Percentiles rank a stretch among this genome's conserved stretches.
Conservation (phyloP, 2,888 invertebrate species). For the Nymphalis polychloros region DNA sequence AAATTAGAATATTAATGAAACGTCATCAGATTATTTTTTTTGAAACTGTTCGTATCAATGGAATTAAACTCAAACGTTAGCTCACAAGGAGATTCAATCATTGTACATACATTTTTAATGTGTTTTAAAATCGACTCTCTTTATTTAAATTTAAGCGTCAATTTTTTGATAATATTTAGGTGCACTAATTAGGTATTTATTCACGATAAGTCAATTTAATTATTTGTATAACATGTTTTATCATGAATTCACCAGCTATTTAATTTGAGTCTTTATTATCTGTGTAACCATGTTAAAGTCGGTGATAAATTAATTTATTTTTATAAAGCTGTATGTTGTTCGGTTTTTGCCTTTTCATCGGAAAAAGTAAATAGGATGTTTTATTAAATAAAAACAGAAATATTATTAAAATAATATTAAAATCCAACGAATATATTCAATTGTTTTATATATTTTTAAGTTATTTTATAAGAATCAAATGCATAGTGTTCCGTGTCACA, state of each 20-base stretch:
- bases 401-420: too few relatives aligned
- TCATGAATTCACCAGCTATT: slow-evolving; percentile 20
- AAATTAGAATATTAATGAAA: too few relatives aligned
- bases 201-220: slow-evolving; percentile 42
- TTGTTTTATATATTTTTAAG: too few relatives aligned
- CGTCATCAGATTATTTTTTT: too few relatives aligned
- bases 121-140: slow-evolving; percentile 35
- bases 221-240: slow-evolving; percentile 41
- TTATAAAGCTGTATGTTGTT: neutral
- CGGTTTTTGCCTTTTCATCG: neutral
- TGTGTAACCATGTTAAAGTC: slow-evolving; percentile 34
- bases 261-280: slow-evolving; percentile 36
- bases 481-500: too few relatives aligned
- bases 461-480: too few relatives aligned
- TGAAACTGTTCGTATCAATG: slow-evolving; percentile 13
- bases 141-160: slow-evolving; percentile 27
- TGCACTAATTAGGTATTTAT: slow-evolving; percentile 46
- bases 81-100: slow-evolving; percentile 50
- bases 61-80: slow-evolving; percentile 33
- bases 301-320: slow-evolving; percentile 12
- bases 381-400: too few relatives aligned
- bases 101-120: slow-evolving; percentile 41
- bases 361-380: neutral
- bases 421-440: too few relatives aligned
- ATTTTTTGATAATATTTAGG: slow-evolving; percentile 23